Conservation (phyloP, 2,888 invertebrate genomes). For the Harmothoe impar region DNA sequence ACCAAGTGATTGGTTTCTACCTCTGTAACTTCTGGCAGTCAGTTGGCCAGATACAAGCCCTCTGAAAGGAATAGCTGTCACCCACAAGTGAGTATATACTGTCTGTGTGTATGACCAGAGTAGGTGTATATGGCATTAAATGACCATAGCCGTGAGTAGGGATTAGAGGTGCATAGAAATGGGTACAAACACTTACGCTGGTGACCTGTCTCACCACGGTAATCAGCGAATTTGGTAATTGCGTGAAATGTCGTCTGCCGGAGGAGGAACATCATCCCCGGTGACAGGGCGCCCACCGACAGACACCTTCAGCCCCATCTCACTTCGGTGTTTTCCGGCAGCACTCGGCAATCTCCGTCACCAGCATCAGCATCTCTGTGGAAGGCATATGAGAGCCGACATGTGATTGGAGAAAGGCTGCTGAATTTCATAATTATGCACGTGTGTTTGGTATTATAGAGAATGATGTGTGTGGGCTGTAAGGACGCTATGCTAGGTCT, state of each 20-base stretch:
- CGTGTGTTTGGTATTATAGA: too few species aligned
- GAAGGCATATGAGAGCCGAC: too few species aligned
- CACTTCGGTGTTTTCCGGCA: neutral
- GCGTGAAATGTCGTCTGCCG: neutral
- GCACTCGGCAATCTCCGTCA: neutral
- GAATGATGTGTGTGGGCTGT: too few species aligned
- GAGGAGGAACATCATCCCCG: neutral
- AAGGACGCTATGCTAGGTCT: too few species aligned
- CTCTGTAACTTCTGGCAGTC: neutral
- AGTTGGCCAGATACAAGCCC: neutral
- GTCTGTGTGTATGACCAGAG: neutral
- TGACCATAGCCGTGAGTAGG: too few species aligned
- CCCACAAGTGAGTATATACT: neutral
- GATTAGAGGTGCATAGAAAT: too few species aligned
- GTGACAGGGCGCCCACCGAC: neutral
- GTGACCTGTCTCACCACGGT: too few species aligned
- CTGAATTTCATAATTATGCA: too few species aligned
- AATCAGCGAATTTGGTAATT: too few species aligned
- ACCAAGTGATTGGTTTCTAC: neutral
- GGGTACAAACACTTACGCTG: too few species aligned
- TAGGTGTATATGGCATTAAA: too few species aligned
- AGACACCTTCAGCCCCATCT: neutral
- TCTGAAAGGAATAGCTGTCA: neutral
- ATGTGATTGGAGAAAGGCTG: too few species aligned
- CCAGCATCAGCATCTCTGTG: neutral